phyloP scores from a whole-genome alignment of 2,113 vertebrate species.

The Rhegmatorhina hoffmannsi region DNA sequence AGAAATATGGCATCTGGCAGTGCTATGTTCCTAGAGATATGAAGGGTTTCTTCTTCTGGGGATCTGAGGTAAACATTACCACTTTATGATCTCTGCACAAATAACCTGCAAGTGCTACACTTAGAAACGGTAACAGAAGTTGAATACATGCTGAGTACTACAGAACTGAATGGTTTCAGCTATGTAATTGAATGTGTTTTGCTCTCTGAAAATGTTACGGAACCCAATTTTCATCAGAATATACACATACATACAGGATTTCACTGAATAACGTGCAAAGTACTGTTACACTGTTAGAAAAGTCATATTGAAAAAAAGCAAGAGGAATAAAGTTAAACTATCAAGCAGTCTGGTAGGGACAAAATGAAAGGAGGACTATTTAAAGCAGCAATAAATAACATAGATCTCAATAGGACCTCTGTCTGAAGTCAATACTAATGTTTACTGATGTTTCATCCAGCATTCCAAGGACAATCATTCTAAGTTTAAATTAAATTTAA shows the following conservation, averaged over 20 bases:
- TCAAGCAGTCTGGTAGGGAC: background rate
- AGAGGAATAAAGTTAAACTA: background rate
- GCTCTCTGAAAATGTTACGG: background rate
- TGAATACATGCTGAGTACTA: background rate
- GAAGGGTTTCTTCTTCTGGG: background rate
- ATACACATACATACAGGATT: background rate
- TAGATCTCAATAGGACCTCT: background rate
- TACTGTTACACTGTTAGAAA: background rate
- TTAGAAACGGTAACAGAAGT: background rate
- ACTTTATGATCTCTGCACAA: background rate
- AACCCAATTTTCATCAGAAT: background rate
- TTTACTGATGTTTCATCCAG: conserved; percentile 3
- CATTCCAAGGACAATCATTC: background rate
- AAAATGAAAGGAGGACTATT: background rate
- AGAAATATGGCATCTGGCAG: background rate
- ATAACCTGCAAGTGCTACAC: background rate
- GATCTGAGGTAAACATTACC: fast-evolving
- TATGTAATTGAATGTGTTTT: background rate
- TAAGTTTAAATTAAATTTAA: conserved; percentile 10
- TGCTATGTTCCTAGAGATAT: background rate
- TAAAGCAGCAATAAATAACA: background rate
- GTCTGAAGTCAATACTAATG: conserved; percentile 22
- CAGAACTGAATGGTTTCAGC: background rate
- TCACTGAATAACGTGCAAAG: background rate
- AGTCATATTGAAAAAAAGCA: background rate